Conservation (phyloP, 2,797 vertebrate genomes). For the Megaceryle alcyon region DNA sequence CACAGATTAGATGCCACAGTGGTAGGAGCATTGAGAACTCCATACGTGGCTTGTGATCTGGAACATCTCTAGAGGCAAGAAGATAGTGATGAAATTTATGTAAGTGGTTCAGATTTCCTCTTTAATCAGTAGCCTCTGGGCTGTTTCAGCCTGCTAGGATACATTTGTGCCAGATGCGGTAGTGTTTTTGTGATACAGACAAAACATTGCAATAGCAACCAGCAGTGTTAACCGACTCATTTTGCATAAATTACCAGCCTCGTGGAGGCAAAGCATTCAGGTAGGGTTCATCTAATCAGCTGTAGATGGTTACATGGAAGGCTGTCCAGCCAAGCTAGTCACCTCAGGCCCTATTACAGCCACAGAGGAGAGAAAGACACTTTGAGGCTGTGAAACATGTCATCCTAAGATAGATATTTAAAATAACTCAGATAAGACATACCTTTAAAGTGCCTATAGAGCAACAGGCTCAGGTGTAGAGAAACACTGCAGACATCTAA, state of each 20-base stretch:
- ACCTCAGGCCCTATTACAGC: background rate
- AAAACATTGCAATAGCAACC: background rate
- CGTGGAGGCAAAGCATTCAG: background rate
- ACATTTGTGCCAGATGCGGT: conserved; percentile 11
- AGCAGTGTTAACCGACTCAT: background rate
- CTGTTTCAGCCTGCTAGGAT: conserved; percentile 15
- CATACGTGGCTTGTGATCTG: conserved; percentile 8
- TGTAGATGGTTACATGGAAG: background rate
- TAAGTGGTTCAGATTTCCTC: conserved; percentile 4
- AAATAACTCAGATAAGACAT: conserved; percentile 32
- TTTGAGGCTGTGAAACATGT: conserved; percentile 1
- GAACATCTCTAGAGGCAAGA: conserved; percentile 38
- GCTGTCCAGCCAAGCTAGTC: background rate
- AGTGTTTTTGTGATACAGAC: background rate
- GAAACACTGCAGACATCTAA: background rate
- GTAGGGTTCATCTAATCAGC: background rate
- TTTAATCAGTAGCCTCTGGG: conserved; percentile 37
- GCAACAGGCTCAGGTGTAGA: background rate
- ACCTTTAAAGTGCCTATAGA: conserved; percentile 4
- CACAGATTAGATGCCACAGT: background rate
- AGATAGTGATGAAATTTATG: conserved; percentile 26
- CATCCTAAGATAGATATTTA: background rate
- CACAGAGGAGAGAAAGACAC: background rate
- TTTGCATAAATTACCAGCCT: background rate
- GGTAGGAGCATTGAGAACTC: conserved; percentile 20